Conservation (phyloP, 2,113 vertebrate genomes). For the Poicephalus meyeri region DNA sequence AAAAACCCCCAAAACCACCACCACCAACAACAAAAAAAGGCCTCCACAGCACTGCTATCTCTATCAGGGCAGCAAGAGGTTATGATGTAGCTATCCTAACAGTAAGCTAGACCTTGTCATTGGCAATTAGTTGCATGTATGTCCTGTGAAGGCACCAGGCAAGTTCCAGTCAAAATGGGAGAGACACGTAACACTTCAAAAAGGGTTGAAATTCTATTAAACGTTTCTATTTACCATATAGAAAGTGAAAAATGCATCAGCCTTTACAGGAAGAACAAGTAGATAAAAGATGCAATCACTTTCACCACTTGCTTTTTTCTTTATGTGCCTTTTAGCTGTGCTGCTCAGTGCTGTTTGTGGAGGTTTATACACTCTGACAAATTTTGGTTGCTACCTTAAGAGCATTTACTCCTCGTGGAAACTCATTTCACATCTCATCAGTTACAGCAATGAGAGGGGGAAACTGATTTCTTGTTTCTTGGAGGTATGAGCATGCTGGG, state of each 20-base stretch:
- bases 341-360: not conserved
- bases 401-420: slow-evolving; percentile 32
- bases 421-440: slow-evolving; percentile 70
- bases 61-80: not conserved
- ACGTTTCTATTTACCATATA: not conserved
- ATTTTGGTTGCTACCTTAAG: slow-evolving; percentile 44
- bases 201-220: not conserved
- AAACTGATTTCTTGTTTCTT: slow-evolving; percentile 37
- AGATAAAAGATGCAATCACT: not conserved
- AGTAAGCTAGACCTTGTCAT: not conserved
- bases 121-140: not conserved
- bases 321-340: not conserved
- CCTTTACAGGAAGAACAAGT: not conserved
- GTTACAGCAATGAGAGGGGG: slow-evolving; percentile 6
- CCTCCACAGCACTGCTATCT: not conserved
- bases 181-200: not conserved
- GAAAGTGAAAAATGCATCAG: not conserved
- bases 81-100: not conserved
- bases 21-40: not conserved
- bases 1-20: no score
- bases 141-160: not conserved
- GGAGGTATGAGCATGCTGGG: not conserved
- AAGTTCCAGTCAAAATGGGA: not conserved
- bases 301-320: not conserved
- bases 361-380: slow-evolving; percentile 18